phyloP scores from a whole-genome alignment of 2,113 vertebrate species.

The Caloenas nicobarica region DNA sequence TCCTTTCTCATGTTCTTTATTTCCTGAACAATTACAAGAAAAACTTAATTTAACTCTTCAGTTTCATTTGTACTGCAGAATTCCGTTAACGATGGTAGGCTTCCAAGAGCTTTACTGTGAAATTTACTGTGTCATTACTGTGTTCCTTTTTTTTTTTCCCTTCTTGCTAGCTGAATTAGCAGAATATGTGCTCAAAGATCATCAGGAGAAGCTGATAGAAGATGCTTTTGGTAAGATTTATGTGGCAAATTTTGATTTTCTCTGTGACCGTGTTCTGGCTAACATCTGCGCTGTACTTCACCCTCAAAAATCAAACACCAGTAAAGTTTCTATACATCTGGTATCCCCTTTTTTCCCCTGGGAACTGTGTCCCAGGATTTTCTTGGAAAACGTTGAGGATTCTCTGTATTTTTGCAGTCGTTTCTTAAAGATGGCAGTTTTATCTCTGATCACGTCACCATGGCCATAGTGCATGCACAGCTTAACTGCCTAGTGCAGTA shows the following conservation, averaged over 20 bases:
- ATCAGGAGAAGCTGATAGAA: slow-evolving; percentile 64
- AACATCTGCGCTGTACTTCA: background rate
- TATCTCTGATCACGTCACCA: background rate
- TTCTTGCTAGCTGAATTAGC: slow-evolving; percentile 71
- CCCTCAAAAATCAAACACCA: background rate
- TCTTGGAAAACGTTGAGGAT: background rate
- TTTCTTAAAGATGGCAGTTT: background rate
- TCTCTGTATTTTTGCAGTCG: background rate
- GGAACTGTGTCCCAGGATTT: background rate
- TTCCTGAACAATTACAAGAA: slow-evolving; percentile 56
- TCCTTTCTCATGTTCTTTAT: slow-evolving; percentile 39
- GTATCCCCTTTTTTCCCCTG: background rate
- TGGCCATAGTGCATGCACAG: background rate
- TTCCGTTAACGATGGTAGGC: background rate
- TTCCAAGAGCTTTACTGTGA: background rate
- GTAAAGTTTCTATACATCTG: background rate
- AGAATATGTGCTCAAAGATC: slow-evolving; percentile 77
- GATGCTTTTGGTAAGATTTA: slow-evolving; percentile 74
- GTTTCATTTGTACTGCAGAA: background rate
- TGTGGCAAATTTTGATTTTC: background rate
- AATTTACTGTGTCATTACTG: background rate
- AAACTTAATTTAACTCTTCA: slow-evolving; percentile 34
- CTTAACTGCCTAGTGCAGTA: background rate
- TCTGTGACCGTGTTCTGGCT: background rate
- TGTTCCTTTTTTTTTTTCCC: background rate